Evolutionary conservation across 2,113 vertebrate genomes (phyloP).

Genomic region (Pterocles orientalis): DNA sequence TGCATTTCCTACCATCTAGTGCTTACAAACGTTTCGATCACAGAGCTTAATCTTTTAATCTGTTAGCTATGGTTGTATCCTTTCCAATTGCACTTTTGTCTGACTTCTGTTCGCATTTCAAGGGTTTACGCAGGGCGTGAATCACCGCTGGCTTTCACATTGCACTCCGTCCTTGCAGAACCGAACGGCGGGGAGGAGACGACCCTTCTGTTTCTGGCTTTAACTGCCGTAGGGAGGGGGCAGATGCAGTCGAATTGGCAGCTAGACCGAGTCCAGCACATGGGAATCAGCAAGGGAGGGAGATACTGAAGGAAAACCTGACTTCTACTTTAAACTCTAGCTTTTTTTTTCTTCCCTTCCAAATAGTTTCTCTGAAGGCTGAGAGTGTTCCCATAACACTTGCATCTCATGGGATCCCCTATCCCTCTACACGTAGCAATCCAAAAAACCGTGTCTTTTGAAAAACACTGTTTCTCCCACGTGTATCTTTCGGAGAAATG

Average conservation of each 20-base stretch:
- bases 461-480: not conserved
- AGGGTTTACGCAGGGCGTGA: not conserved
- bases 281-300: too few relatives aligned
- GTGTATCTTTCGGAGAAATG: not conserved
- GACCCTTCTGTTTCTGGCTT: too few relatives aligned
- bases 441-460: rapidly evolving
- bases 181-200: rapidly evolving
- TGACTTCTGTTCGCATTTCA: not conserved
- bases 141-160: rapidly evolving
- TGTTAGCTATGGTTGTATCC: not conserved
- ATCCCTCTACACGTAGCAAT: not conserved
- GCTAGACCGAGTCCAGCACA: too few relatives aligned
- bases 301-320: too few relatives aligned
- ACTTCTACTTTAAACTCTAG: too few relatives aligned
- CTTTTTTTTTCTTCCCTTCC: too few relatives aligned
- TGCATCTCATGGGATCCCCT: too few relatives aligned
- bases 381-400: too few relatives aligned
- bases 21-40: not conserved
- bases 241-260: too few relatives aligned
- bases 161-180: not conserved
- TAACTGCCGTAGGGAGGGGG: too few relatives aligned
- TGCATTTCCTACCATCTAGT: not conserved
- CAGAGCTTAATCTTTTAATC: not conserved
- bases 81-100: not conserved
- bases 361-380: too few relatives aligned